Conservation (phyloP, 2,113 vertebrate species). For the Crotalus helleri region DNA sequence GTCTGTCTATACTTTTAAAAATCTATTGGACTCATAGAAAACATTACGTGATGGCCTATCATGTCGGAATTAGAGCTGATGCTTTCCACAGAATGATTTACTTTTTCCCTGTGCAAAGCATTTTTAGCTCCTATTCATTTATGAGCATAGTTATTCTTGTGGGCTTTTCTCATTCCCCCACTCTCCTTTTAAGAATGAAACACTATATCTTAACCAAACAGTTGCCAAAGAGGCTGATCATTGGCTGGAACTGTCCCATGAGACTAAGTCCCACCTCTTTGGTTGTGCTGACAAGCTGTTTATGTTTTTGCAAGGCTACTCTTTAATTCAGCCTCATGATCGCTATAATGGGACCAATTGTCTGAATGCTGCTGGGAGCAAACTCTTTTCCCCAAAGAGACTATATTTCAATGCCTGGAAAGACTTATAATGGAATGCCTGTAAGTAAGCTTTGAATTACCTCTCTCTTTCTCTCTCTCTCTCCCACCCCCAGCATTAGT, state of each 20-base stretch:
- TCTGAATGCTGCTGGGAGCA: constrained; percentile 51
- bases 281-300: constrained; percentile 72
- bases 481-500: not conserved
- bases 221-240: constrained; percentile 58
- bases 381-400: constrained; percentile 32
- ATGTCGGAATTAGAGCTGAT: not conserved
- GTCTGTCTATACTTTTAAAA: not conserved
- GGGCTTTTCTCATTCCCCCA: constrained; percentile 34
- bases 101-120: not conserved
- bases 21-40: not conserved
- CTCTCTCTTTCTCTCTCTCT: not conserved
- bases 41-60: not conserved
- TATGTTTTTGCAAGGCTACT: constrained; percentile 71
- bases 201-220: constrained; percentile 63
- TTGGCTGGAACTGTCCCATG: constrained; percentile 67
- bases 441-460: constrained; percentile 60
- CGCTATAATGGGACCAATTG: constrained; percentile 62
- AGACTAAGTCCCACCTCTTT: constrained; percentile 62
- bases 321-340: constrained; percentile 61
- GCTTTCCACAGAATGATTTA: constrained; percentile 12
- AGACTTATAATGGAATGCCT: constrained; percentile 56
- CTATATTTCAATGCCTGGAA: constrained; percentile 13
- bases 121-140: not conserved
- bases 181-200: constrained; percentile 63
- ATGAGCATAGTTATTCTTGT: constrained; percentile 19